Conservation (phyloP, 2,797 vertebrate species). For the Oophaga sylvatica region DNA sequence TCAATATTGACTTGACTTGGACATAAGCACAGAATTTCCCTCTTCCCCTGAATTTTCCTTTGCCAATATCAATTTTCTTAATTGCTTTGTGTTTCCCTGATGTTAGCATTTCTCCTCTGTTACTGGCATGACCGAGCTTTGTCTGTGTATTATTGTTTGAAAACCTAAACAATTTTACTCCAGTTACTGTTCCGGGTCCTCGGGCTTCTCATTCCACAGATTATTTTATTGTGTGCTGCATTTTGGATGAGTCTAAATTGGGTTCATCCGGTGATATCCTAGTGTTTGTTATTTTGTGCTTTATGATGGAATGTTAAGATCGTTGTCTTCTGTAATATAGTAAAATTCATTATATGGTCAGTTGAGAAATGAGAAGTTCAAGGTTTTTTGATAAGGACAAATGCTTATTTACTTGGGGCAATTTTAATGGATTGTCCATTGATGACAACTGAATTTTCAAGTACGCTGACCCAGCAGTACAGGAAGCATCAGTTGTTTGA, state of each 20-base stretch:
- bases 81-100: not conserved
- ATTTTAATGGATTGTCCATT: not conserved
- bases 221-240: conserved; percentile 5
- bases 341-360: not conserved
- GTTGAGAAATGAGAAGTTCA: not conserved
- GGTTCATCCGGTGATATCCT: not conserved
- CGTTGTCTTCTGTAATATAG: not conserved
- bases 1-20: not conserved
- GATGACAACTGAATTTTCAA: not conserved
- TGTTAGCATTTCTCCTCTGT: conserved; percentile 10
- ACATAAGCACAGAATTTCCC: not conserved
- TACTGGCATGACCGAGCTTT: not conserved
- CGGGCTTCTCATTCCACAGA: not conserved
- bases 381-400: not conserved
- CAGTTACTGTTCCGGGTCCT: not conserved
- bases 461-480: not conserved
- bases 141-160: conserved; percentile 16
- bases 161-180: conserved; percentile 1
- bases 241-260: not conserved
- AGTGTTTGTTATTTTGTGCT: not conserved
- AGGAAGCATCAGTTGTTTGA: not conserved
- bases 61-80: conserved; percentile 16
- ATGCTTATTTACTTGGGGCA: too few species aligned
- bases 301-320: not conserved
- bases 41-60: not conserved